phyloP scores from a whole-genome alignment of 2,888 invertebrate species.

The Hypena proboscidalis region DNA sequence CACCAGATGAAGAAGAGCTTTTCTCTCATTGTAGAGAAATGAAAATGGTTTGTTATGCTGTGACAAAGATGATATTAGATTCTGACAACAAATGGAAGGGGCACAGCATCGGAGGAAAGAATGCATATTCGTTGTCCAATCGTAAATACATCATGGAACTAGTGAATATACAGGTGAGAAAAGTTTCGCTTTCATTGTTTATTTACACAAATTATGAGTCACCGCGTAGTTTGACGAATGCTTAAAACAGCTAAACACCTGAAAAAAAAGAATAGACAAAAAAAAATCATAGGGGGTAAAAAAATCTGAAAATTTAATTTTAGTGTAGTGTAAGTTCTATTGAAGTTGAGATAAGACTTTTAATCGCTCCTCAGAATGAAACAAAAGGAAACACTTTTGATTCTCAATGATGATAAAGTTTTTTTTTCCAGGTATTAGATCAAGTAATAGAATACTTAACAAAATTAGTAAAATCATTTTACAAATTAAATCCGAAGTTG shows the following conservation, averaged over 20 bases:
- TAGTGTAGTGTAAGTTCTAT: too few species aligned
- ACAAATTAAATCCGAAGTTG: conserved; percentile 80
- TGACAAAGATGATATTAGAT: conserved; percentile 74
- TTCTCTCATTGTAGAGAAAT: conserved; percentile 82
- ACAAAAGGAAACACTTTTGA: too few species aligned
- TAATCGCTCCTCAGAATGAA: too few species aligned
- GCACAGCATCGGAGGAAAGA: conserved; percentile 45
- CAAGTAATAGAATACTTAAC: conserved; percentile 83
- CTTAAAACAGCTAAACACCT: too few species aligned
- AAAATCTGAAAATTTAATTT: too few species aligned
- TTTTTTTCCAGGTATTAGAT: conserved; percentile 83
- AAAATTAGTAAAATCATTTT: conserved; percentile 81
- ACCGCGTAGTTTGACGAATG: too few species aligned
- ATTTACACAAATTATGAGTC: neutral
- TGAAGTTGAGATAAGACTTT: too few species aligned
- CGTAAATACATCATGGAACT: conserved; percentile 78
- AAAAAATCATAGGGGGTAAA: too few species aligned
- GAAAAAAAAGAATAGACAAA: neutral
- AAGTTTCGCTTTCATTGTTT: conserved; percentile 1
- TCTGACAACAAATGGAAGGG: conserved; percentile 81
- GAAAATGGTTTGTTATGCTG: conserved; percentile 75
- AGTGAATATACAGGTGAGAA: conserved; percentile 79
- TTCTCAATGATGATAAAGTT: too few species aligned
- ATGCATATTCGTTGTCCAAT: conserved; percentile 66
- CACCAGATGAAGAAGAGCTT: conserved; percentile 75